Conservation (phyloP, 2,797 vertebrate species). For the Cirrhinus molitorella region DNA sequence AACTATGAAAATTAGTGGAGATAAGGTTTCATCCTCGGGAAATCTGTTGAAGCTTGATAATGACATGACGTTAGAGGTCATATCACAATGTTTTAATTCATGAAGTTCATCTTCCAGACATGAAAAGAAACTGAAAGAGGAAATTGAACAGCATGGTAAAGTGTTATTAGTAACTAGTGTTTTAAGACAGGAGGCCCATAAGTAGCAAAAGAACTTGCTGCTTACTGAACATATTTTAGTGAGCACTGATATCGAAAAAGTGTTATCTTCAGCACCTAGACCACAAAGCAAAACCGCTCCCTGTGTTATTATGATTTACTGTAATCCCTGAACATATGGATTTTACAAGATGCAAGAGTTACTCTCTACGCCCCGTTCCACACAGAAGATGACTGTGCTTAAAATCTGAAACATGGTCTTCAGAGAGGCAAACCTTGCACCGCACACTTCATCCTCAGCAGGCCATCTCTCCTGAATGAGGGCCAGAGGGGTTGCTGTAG, state of each 20-base stretch:
- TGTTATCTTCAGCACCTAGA: slow-evolving; percentile 46
- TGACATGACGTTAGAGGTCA: slow-evolving; percentile 21
- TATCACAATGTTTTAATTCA: neutral
- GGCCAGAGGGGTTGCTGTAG: slow-evolving; percentile 62
- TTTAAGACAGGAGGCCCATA: neutral
- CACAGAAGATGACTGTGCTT: slow-evolving; percentile 50
- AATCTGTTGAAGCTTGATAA: slow-evolving; percentile 43
- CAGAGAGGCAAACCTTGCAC: slow-evolving; percentile 21
- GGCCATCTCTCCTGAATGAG: slow-evolving; percentile 43
- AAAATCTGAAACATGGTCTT: slow-evolving; percentile 44
- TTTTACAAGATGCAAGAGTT: slow-evolving; percentile 33
- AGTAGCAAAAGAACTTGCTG: slow-evolving; percentile 3
- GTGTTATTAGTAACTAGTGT: neutral
- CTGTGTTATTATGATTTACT: slow-evolving; percentile 25
- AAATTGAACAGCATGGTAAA: neutral
- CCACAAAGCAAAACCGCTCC: slow-evolving; percentile 29
- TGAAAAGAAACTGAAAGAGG: neutral
- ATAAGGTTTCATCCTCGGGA: slow-evolving; percentile 17
- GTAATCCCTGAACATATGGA: slow-evolving; percentile 34
- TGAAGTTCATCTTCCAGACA: slow-evolving; percentile 13
- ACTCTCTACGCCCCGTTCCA: slow-evolving; percentile 29
- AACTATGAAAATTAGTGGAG: slow-evolving; percentile 23
- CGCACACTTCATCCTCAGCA: slow-evolving; percentile 44
- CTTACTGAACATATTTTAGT: slow-evolving; percentile 39
- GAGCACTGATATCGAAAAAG: slow-evolving; percentile 36